Base-by-base conservation (phyloP, 2,888 invertebrate genomes). In the Falcaria lacertinaria region DNA sequence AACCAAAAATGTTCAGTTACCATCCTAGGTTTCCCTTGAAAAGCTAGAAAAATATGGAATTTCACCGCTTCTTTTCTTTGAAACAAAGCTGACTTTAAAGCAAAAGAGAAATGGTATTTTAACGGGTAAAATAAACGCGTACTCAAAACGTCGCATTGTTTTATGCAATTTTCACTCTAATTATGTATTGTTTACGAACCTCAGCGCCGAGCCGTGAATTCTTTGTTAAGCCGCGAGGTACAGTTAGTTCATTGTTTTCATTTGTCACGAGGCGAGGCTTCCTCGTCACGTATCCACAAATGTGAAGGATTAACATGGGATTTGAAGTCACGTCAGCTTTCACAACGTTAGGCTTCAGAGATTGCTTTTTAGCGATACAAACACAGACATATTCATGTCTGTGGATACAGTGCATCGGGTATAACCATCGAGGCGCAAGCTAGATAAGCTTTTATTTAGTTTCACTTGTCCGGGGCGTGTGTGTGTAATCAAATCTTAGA, bases 121-220 rank as follows among this genome's bases (percentile, higher is more conserved):
- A 22, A 15, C 37, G 28, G 37, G 15, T 22, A 15, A 22, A 13
- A 37, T 25, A 25, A 13, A 13, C 17, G 36, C n/a, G 35, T 35
- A 35, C 13, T 36, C 22, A 14, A 22, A 15, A 25, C 37, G 33
- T 15, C 25, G 28, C 13, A 37, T 39, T 22, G 40, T 49, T 25
- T 45, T 14, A 41, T 45, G 33, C 43, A 38, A 40, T 51, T 53
- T 53, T 47, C 57, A 58, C 50, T 58, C 42, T 45, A 48, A 48
- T 51, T 48, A 50, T 42, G 43, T 28, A 48, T 36, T 46, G 52
- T 58, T 54, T 51, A 52, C 50, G 44, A 50, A 36, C 38, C 42
- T 36, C 11, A 17, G 33, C n/a, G 22, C 22, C 36, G 16, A 36
- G 13, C 14, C 14, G 6, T 4, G 22, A 22, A 22, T 37, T 37